Evolutionary conservation across 2,888 invertebrate genomes (phyloP).

Genomic region (Eristalis tenax): DNA sequence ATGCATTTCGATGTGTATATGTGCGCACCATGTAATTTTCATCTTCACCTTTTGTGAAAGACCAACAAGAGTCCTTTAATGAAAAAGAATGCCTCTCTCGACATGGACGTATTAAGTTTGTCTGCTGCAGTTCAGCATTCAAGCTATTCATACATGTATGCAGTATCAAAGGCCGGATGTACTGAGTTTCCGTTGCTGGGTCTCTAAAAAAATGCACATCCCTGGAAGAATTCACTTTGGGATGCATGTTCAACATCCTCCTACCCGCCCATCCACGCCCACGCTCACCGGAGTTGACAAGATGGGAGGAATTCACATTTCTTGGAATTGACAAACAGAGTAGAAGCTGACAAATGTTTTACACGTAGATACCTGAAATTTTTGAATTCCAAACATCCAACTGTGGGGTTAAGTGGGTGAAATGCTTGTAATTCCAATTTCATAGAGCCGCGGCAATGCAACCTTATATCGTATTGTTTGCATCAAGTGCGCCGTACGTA

Average conservation of each 20-base stretch:
- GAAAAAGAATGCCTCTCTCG: background rate
- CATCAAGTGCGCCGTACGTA: conserved; percentile 49
- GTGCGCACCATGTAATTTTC: conserved; percentile 28
- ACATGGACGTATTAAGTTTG: conserved; percentile 12
- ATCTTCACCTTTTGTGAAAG: conserved; percentile 22
- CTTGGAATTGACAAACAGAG: conserved; percentile 4
- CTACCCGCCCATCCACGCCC: background rate
- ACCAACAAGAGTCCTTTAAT: conserved; percentile 9
- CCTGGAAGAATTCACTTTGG: background rate
- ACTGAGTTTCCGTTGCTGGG: background rate
- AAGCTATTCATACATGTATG: background rate
- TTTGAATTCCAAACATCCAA: conserved; percentile 12
- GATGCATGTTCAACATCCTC: background rate
- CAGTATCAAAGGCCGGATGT: background rate
- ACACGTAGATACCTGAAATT: conserved; percentile 13
- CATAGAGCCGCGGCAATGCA: conserved; percentile 32
- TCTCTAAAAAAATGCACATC: background rate
- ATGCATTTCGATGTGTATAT: background rate
- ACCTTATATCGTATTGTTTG: conserved; percentile 53
- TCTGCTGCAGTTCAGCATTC: background rate
- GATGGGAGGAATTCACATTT: background rate
- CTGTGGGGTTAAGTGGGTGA: conserved; percentile 26
- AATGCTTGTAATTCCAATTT: conserved; percentile 40
- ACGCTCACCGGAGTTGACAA: background rate
- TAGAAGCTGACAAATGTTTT: conserved; percentile 15